These are phyloP conservation scores for Zaprionus nigranus DNA, from an alignment of 1,140 invertebrate genomes.

Conservation along the genomic window DNA sequence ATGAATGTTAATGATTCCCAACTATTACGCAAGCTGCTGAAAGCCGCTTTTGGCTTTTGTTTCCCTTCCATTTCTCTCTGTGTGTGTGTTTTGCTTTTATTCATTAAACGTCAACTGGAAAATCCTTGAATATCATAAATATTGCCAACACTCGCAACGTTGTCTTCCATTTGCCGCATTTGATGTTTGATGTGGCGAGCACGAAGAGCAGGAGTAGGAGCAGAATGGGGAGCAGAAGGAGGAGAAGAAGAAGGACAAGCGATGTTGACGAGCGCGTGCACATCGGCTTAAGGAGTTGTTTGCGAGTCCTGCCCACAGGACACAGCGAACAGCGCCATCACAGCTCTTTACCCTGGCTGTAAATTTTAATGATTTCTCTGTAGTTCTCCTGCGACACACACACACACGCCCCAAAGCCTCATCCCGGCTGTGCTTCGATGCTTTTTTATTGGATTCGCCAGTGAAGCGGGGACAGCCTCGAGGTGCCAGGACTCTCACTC, in stretches of 20 bases:
- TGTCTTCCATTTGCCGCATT: slow-evolving; percentile 45
- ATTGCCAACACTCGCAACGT: slow-evolving; percentile 48
- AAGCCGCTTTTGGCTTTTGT: slow-evolving; percentile 37
- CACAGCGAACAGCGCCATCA: slow-evolving; percentile 11
- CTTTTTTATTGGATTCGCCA: slow-evolving; percentile 61
- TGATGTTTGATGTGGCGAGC: slow-evolving; percentile 57
- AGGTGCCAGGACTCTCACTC: slow-evolving; percentile 32
- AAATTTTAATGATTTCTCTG: slow-evolving; percentile 67
- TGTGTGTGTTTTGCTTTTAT: slow-evolving; percentile 30
- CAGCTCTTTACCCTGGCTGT: slow-evolving; percentile 35
- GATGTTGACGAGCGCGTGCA: slow-evolving; percentile 11
- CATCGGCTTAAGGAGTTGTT: slow-evolving; percentile 55
- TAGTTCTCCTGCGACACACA: slow-evolving; percentile 37
- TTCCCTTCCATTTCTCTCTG: slow-evolving; percentile 18
- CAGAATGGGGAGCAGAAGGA: neutral
- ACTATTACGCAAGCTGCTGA: slow-evolving; percentile 37
- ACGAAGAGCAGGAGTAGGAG: neutral
- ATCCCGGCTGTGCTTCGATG: slow-evolving; percentile 29
- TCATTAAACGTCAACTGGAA: slow-evolving; percentile 61
- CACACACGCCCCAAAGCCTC: slow-evolving; percentile 18
- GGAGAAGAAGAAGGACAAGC: neutral
- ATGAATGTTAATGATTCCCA: slow-evolving; percentile 70
- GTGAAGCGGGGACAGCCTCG: slow-evolving; percentile 47
- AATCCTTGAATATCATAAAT: slow-evolving; percentile 79
- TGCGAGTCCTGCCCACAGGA: slow-evolving; percentile 40